Evolutionary conservation across 1,140 invertebrate genomes (phyloP), one percentile per base, ranked within the genome.

Genomic region (Diachasmimorpha longicaudata): DNA sequence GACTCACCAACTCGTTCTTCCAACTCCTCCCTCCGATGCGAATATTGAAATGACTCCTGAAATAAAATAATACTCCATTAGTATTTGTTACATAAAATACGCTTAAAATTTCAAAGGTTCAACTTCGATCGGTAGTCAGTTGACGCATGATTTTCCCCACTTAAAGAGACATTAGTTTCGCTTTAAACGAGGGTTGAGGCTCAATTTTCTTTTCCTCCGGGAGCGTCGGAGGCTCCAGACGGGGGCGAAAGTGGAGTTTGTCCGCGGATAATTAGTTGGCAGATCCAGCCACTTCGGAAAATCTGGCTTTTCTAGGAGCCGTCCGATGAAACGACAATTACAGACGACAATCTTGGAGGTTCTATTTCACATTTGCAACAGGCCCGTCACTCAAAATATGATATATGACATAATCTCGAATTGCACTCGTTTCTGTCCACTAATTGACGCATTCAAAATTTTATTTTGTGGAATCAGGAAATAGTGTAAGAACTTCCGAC

Each of bases 261-360:
- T 79, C 78, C 71, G 80, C 78, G 82, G 82, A 85, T 86, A 86
- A 86, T 86, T 86, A 86, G 84, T 82, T 79, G 79, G 75, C 78
- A 77, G 77, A 42, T 42, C 39, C 39, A 42, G 39, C 39, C 39
- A 42, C 39, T 42, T 13, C 39, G 39, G 39, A 42, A 42, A 42
- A 42, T 42, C 9, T 10, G 39, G 9, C 0, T 42, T 42, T 13
- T 42, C 39, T 13, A 10, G 1, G 39, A 42, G 39, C 4, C 4
- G 31, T 31, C 6, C 2, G 31, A 31, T 31, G 31, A 31, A 31
- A 31, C 31, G 31, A 6, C 2, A 31, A 31, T 31, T 42, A 42
- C 9, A 42, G 39, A 10, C 39, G 39, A 1, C 39, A 42, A 42
- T 42, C 3, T 13, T 42, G 39, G 39, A 4, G 4, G 9, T 42